These are phyloP conservation scores for Sinopyrophorus schimmeli DNA, from an alignment of 2,888 invertebrate species.

Conservation along the genomic window DNA sequence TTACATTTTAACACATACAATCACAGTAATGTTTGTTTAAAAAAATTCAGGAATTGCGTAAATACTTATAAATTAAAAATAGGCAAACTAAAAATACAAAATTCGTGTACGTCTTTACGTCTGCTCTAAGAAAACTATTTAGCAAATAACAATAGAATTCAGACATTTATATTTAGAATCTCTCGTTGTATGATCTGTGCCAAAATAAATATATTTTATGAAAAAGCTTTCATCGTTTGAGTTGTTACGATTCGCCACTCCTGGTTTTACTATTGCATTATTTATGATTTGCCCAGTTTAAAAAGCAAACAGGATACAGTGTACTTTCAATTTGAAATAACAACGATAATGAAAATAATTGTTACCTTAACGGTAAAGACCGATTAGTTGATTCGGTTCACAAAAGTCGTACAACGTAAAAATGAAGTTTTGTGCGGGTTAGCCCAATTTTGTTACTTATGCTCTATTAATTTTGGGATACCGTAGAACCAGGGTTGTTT, in stretches of 20 bases:
- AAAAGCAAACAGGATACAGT: conserved; percentile 1
- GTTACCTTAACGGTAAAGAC: no score
- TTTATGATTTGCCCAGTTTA: conserved; percentile 4
- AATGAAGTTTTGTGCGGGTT: no score
- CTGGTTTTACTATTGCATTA: neutral
- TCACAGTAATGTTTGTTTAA: no score
- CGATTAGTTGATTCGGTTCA: no score
- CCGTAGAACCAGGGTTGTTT: no score
- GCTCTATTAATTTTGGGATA: no score
- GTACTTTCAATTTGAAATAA: no score
- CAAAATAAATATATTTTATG: conserved; percentile 11
- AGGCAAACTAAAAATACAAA: conserved; percentile 4
- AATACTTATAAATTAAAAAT: conserved; percentile 1
- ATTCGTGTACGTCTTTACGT: neutral
- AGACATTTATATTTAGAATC: conserved; percentile 9
- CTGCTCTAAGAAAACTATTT: conserved; percentile 6
- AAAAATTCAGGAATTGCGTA: no score
- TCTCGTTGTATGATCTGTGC: conserved; percentile 4
- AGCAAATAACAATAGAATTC: conserved; percentile 13
- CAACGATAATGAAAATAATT: no score
- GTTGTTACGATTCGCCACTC: neutral
- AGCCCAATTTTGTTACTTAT: no score
- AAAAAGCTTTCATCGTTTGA: conserved; percentile 8
- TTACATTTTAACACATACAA: no score
- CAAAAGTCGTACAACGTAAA: no score